Base-by-base conservation (phyloP, 2,113 vertebrate species). In the Corythornis vintsioides region DNA sequence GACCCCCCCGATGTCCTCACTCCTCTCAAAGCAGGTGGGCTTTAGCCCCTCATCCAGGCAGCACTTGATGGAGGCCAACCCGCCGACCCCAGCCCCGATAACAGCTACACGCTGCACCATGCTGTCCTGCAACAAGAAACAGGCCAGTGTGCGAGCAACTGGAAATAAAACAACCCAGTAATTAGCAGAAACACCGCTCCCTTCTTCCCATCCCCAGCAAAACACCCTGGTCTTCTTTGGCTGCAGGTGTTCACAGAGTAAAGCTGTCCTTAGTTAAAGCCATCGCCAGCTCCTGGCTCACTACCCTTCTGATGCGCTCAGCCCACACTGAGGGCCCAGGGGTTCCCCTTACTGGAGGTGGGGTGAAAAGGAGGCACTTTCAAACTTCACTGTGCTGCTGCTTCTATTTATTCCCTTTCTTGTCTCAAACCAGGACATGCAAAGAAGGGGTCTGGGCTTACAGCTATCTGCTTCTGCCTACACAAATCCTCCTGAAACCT, bases 11-110 rank as follows among this genome's bases (percentile, higher is more conserved):
- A 99, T 98, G 96, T 98, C 98, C 64, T 97, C 71, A 6, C 95
- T 98, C 89, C 96, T 97, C 94, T 99, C 98, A 5, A 99, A 99
- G 97, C 98, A 99, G 72, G 97, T 98, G 7, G 98, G 98, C 73
- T 98, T 97, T 93, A 99, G 96, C 33, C 97, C 98, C 71, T 99
- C 98, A 0, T 98, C 98, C 20, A 99, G 88, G 86, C 98, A 99
- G 89, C 96, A 96, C 83, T 98, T 99, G 80, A 98, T 87, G 59
- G 98, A 98, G 42, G 76, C 95, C 92, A 99, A 96, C 47, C 99
- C 99, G 3, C 98, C 96, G 12, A 85, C 94, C 1, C 99, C 99
- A 0, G 97, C 98, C 52, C 99, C 99, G 1, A 99, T 93, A 67
- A 99, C 82, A 1, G 98, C 98, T 31, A 99, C 98, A 2, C 92